phyloP scores from a whole-genome alignment of 1,140 invertebrate genomes.

The Drosophila ambigua region DNA sequence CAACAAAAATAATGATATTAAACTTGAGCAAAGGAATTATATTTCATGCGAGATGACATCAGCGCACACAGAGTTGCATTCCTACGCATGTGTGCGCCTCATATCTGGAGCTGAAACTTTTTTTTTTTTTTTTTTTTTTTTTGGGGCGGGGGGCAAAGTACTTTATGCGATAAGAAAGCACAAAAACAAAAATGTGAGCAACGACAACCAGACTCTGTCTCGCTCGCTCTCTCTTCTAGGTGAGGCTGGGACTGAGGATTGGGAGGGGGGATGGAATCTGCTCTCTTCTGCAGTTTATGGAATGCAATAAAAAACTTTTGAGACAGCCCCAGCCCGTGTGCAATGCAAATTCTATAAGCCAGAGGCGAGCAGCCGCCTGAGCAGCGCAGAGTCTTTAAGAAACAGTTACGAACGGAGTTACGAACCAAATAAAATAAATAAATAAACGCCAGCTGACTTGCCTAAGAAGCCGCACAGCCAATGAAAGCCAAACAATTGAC shows the following conservation, averaged over 20 bases:
- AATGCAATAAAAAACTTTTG: slow-evolving; percentile 81
- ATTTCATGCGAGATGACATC: slow-evolving; percentile 75
- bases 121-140: slow-evolving; percentile 42
- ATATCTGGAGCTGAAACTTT: slow-evolving; percentile 35
- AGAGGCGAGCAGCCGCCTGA: slow-evolving; percentile 9
- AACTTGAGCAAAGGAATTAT: slow-evolving; percentile 74
- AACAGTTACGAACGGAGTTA: slow-evolving; percentile 8
- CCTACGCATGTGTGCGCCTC: slow-evolving; percentile 16
- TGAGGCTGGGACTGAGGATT: neutral
- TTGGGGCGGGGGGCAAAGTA: slow-evolving; percentile 21
- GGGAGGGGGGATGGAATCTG: neutral
- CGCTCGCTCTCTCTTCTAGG: neutral
- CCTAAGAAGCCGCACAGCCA: slow-evolving; percentile 9
- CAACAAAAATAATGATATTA: slow-evolving; percentile 50
- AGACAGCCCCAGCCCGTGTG: slow-evolving; percentile 55
- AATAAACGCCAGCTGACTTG: slow-evolving; percentile 46
- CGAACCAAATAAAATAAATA: slow-evolving; percentile 35
- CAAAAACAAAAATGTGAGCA: slow-evolving; percentile 26
- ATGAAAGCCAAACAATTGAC: slow-evolving; percentile 61
- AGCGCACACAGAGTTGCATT: slow-evolving; percentile 55
- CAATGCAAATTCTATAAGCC: slow-evolving; percentile 72
- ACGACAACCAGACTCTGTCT: slow-evolving; percentile 17
- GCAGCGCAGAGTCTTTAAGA: slow-evolving; percentile 34
- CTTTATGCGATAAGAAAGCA: slow-evolving; percentile 48
- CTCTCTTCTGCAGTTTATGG: slow-evolving; percentile 54